phyloP scores from a whole-genome alignment of 2,888 invertebrate species.

The Drosophila nigritarsus region DNA sequence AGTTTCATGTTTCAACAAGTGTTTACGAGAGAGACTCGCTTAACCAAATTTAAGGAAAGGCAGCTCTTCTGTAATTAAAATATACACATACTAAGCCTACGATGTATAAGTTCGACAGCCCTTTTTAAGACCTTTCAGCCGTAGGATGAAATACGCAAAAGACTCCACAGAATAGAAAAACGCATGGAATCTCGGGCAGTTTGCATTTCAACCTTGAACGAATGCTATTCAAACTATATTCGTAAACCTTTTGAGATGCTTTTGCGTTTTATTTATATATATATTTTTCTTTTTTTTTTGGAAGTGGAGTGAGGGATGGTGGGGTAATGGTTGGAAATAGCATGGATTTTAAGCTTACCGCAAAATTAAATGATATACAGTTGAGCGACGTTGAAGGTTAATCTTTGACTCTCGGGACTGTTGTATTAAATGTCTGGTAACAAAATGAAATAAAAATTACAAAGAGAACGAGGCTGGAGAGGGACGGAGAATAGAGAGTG shows the following conservation, averaged over 20 bases:
- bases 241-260: slow-evolving; percentile 46
- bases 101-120: slow-evolving; percentile 13
- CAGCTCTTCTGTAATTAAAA: slow-evolving; percentile 48
- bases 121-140: slow-evolving; percentile 32
- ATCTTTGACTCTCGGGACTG: slow-evolving; percentile 50
- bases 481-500: slow-evolving; percentile 14
- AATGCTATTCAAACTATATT: slow-evolving; percentile 53
- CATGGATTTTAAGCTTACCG: slow-evolving; percentile 71
- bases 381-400: slow-evolving; percentile 75
- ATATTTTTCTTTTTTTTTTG: background rate
- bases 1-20: slow-evolving; percentile 49
- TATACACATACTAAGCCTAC: slow-evolving; percentile 10
- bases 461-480: slow-evolving; percentile 13
- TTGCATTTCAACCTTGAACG: slow-evolving; percentile 42
- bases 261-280: slow-evolving; percentile 9
- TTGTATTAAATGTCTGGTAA: slow-evolving; percentile 63
- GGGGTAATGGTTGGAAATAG: slow-evolving; percentile 22
- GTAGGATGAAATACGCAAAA: background rate
- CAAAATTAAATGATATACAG: slow-evolving; percentile 74
- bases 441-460: slow-evolving; percentile 59
- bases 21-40: slow-evolving; percentile 4
- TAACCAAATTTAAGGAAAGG: background rate
- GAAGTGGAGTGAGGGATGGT: slow-evolving; percentile 1
- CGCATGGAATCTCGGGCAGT: slow-evolving; percentile 17
- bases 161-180: background rate